Base-by-base conservation (phyloP, 2,797 vertebrate genomes). In the Danio jaintianensis region DNA sequence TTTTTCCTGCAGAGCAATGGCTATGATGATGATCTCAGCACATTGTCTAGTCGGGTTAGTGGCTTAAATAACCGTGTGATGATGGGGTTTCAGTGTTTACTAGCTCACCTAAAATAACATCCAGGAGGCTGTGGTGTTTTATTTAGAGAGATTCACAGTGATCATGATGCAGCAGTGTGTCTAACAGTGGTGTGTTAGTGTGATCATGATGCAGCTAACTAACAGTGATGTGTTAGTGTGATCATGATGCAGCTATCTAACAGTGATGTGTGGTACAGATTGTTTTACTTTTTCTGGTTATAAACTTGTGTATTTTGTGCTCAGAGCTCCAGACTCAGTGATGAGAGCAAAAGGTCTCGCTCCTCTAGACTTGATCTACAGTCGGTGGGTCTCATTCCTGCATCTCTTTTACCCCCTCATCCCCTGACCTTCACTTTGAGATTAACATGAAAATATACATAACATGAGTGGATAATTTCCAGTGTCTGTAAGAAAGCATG, bases 41-140 rank as follows among this genome's bases (percentile, higher is more conserved):
- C 93, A 61, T 88, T 95, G 76, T 94, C 96, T 89, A 93, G 94
- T 95, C 93, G 96, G 96, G 96, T 97, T 85, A 93, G 95, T 94
- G 90, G 82, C 86, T 84, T 0, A n/a, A n/a, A 48, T 61, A 4
- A 40, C 76, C 15, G 52, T 72, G 20, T 56, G 40, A 18, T 58
- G 12, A 7, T 11, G 22, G 13, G 16, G 18, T 61, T 55, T 69
- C 73, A 29, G 47, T 18, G 61, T 62, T 53, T 52, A 45, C 71
- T 42, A 9, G 18, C n/a, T 77, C 5, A 6, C 5, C 20, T 58
- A 0, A 55, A 58, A 22, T 55, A n/a, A 45, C 7, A 3, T 45
- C 12, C 38, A 61, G 6, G 7, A 75, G 58, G 18, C 36, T 53
- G 36, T 45, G 6, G 20, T 76, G 18, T 72, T 18, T 20, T 15